Conservation (phyloP, 2,113 vertebrate genomes). For the Chrysemys picta region DNA sequence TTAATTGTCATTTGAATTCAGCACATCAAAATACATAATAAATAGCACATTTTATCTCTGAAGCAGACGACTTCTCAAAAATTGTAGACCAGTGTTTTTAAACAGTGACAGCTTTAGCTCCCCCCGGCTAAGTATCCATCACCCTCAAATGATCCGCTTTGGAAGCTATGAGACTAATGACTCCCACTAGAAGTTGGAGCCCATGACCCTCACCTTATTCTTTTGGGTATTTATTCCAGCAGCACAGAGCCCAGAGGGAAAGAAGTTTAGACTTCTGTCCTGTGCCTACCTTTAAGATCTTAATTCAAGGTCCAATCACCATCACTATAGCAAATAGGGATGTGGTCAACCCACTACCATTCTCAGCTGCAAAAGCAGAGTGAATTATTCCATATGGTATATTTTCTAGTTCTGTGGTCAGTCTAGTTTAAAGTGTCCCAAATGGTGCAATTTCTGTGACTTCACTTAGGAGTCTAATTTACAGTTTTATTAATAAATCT, state of each 20-base stretch:
- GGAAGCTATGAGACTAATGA: accelerated
- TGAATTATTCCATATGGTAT: accelerated
- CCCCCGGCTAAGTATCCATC: accelerated
- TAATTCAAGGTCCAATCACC: neutral
- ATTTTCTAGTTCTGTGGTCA: neutral
- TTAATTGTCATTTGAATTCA: too few species aligned
- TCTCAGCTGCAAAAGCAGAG: neutral
- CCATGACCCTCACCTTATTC: accelerated
- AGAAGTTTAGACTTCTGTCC: neutral
- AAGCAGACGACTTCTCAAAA: too few species aligned
- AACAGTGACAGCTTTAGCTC: neutral
- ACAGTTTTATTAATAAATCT: neutral
- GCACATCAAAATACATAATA: too few species aligned
- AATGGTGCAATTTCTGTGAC: neutral
- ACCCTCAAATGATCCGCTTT: neutral
- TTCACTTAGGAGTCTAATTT: neutral
- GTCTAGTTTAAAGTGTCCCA: neutral
- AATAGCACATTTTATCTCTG: too few species aligned
- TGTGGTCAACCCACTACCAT: neutral
- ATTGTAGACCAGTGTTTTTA: neutral
- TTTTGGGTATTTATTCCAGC: neutral
- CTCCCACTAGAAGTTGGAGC: neutral
- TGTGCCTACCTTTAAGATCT: neutral
- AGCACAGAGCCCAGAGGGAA: neutral
- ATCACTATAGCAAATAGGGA: neutral